phyloP scores from a whole-genome alignment of 2,797 vertebrate genomes.

The Natrix natrix region DNA sequence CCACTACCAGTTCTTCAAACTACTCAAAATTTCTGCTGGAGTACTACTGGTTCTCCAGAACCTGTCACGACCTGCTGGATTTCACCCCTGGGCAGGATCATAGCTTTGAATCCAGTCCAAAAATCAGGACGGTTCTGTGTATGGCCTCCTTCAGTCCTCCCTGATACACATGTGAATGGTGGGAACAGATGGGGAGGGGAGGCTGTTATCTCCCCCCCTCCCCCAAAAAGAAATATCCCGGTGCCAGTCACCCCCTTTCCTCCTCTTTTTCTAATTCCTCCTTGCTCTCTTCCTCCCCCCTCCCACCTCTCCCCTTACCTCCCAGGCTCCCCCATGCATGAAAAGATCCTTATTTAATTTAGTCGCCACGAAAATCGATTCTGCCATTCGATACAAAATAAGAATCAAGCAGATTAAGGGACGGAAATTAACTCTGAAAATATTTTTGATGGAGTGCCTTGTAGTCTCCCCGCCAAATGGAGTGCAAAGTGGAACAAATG shows the following conservation, averaged over 20 bases:
- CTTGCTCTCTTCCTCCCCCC: neutral
- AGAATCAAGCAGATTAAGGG: slow-evolving; percentile 94
- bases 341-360: slow-evolving; percentile 84
- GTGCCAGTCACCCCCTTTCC: neutral
- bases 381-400: slow-evolving; percentile 95
- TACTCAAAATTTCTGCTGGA: too few species aligned
- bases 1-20: too few species aligned
- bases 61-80: too few species aligned
- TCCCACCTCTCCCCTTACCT: slow-evolving; percentile 12
- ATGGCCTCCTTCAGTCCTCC: slow-evolving; percentile 19
- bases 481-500: slow-evolving; percentile 99
- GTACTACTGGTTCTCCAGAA: too few species aligned
- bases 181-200: too few species aligned
- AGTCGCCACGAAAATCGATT: slow-evolving; percentile 94
- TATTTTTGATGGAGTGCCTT: slow-evolving; percentile 96
- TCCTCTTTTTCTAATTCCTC: slow-evolving; percentile 29
- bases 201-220: neutral
- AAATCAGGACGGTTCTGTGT: neutral
- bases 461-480: slow-evolving; percentile 94
- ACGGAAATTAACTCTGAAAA: slow-evolving; percentile 96
- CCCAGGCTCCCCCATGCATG: slow-evolving; percentile 58
- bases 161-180: slow-evolving; percentile 32
- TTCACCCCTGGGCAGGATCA: neutral
- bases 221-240: neutral
- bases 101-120: neutral